phyloP scores from a whole-genome alignment of 53 echinoderm and acorn worm species.

The Paelopatides confundens region DNA sequence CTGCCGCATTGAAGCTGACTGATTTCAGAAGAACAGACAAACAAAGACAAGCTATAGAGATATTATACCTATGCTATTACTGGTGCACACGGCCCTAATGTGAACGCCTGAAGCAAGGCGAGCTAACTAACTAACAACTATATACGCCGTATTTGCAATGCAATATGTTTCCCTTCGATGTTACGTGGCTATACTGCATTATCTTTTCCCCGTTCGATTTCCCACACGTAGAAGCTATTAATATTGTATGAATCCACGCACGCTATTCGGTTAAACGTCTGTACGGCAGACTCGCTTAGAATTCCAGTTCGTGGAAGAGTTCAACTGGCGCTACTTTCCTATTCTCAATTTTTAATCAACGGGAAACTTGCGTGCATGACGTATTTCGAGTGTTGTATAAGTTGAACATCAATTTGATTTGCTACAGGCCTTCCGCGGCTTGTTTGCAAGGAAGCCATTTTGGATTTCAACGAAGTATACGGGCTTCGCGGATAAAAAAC shows the following conservation, averaged over 20 bases:
- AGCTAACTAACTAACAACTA: background rate
- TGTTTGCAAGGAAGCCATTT: constrained; percentile 22
- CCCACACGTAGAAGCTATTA: background rate
- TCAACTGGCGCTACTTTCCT: too few species aligned
- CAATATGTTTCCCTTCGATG: background rate
- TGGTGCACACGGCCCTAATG: background rate
- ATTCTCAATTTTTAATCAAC: too few species aligned
- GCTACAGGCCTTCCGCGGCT: background rate
- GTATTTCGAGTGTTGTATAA: too few species aligned
- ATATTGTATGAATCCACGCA: too few species aligned
- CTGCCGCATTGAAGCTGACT: too few species aligned
- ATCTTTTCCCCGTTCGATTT: background rate
- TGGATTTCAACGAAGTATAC: constrained; percentile 46
- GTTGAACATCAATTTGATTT: background rate
- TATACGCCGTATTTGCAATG: background rate
- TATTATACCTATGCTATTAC: too few species aligned
- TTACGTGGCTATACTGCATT: background rate
- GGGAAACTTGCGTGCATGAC: too few species aligned
- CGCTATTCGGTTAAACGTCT: too few species aligned
- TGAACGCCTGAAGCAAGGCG: background rate
- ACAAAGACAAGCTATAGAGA: too few species aligned
- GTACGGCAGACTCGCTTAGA: too few species aligned
- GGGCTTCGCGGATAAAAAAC: background rate
- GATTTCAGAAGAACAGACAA: too few species aligned
- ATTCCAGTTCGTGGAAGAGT: too few species aligned